Evolutionary conservation across 2,888 invertebrate genomes (phyloP).

Genomic region (Sinodicranocentrus sp.): DNA sequence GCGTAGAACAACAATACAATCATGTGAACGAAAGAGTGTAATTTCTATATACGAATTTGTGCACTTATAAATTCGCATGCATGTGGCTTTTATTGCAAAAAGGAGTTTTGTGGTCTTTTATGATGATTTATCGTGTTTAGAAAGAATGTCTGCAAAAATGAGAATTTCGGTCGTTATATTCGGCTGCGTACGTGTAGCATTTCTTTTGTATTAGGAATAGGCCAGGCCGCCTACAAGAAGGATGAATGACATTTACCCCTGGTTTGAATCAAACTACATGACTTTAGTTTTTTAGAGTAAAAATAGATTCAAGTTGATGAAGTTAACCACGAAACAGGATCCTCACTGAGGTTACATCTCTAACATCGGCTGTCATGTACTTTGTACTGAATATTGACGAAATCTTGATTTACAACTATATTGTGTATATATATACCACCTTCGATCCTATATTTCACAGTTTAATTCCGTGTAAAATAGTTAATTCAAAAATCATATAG

Average conservation of each 20-base stretch:
- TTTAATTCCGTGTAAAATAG: too few relatives aligned
- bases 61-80: conserved; percentile 5
- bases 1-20: neutral
- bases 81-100: conserved; percentile 33
- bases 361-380: too few relatives aligned
- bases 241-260: conserved; percentile 41
- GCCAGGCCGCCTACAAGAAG: conserved; percentile 4
- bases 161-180: conserved; percentile 28
- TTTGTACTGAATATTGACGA: too few relatives aligned
- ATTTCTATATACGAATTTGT: conserved; percentile 9
- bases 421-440: too few relatives aligned
- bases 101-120: conserved; percentile 42
- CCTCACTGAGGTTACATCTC: too few relatives aligned
- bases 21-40: neutral
- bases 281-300: conserved; percentile 9
- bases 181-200: too few relatives aligned
- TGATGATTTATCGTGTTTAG: conserved; percentile 36
- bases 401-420: too few relatives aligned
- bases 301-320: conserved; percentile 5
- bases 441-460: too few relatives aligned
- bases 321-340: neutral
- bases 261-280: conserved; percentile 27
- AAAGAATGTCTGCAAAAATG: conserved; percentile 6
- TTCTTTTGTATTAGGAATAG: too few relatives aligned
- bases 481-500: too few relatives aligned